Base-by-base conservation (phyloP, 2,113 vertebrate species). In the Amblyopsis rosae region DNA sequence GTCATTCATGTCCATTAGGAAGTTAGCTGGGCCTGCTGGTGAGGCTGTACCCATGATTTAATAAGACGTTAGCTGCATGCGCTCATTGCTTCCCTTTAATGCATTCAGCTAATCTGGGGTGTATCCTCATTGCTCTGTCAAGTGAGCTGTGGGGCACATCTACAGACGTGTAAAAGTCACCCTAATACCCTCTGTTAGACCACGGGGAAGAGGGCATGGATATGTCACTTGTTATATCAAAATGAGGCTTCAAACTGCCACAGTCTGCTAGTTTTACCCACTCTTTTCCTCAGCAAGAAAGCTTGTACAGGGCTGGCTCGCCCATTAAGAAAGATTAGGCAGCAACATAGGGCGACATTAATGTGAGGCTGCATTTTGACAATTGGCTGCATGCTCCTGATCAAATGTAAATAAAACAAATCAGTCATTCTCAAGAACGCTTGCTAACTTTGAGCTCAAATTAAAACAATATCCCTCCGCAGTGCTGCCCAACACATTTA, bases 171-270 rank as follows among this genome's bases (percentile, higher is more conserved):
- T 78, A 89, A 89, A 90, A 88, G 90, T 90, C 87, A 88, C 68
- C 32, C 41, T 84, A 84, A 81, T 86, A 83, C 89, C 85, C 86
- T 79, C 82, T 86, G 87, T 91, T 89, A 51, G 87, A 86, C 67
- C 65, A 26, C 69, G 65, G 77, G 76, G 82, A 82, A 89, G 89
- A 89, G 86, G 86, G 71, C 86, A 86, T 57, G 72, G 59, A 84
- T 41, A 65, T 90, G 89, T 90, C 90, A 83, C 60, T 65, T 84
- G 81, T 75, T 69, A 84, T 91, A 77, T 88, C 69, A 88, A 89
- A 83, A 87, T 79, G 71, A 88, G 82, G 67, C 76, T 10, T 91
- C 86, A 88, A 63, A 49, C 70, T 17, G 48, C 32, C 0, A n/a
- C 69, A 46, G 66, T 69, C 71, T 75, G 77, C 75, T 77, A 73